phyloP scores from a whole-genome alignment of 2,113 vertebrate species.

The Pionites leucogaster region DNA sequence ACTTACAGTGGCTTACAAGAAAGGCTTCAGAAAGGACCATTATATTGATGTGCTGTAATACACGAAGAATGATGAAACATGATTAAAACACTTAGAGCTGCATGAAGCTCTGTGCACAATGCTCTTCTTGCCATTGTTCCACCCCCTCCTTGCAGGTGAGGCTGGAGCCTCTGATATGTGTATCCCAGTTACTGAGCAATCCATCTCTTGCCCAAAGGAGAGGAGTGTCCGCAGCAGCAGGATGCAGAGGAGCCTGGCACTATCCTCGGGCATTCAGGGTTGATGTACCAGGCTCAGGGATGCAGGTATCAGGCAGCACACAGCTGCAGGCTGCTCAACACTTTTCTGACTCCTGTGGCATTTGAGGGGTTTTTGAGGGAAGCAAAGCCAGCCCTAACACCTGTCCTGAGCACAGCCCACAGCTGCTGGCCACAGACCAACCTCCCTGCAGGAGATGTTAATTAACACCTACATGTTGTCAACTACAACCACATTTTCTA shows the following conservation, averaged over 20 bases:
- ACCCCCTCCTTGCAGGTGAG: not conserved
- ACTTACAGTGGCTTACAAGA: not conserved
- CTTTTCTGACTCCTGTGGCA: too few relatives aligned
- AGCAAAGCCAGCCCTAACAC: not conserved
- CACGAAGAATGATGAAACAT: not conserved
- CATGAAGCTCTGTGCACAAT: not conserved
- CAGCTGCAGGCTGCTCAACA: too few relatives aligned
- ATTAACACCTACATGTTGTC: rapidly evolving
- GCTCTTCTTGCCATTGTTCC: not conserved
- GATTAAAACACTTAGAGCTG: not conserved
- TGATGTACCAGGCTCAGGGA: not conserved
- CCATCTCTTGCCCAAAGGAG: not conserved
- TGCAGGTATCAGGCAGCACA: not conserved
- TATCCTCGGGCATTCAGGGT: rapidly evolving
- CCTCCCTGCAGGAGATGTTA: not conserved
- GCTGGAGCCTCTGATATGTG: not conserved
- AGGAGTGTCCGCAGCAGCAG: not conserved
- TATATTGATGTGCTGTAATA: not conserved
- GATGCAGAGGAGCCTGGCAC: not conserved
- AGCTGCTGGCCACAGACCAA: not conserved
- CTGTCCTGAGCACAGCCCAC: not conserved
- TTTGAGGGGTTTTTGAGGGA: not conserved
- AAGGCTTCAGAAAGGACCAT: not conserved
- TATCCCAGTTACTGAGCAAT: not conserved
- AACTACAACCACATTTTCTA: rapidly evolving